Evolutionary conservation across 2,888 invertebrate species (phyloP), one percentile per base, ranked within the genome.

Genomic region (Leucophenga maculata): DNA sequence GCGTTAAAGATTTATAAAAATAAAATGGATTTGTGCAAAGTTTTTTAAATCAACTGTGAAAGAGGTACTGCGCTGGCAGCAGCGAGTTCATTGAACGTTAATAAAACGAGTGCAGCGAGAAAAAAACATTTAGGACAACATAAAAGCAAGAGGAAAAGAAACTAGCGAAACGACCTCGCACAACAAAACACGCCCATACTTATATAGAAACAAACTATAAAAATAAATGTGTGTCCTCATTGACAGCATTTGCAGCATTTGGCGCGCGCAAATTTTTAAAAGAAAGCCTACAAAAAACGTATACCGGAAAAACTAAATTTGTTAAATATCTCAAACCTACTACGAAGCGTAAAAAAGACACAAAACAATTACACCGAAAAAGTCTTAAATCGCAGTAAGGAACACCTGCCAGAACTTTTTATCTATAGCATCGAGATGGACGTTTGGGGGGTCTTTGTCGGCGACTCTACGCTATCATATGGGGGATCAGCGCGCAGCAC

Each of bases 391-490:
- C 69, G 13, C 26, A 65, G 11, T 39, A 26, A 18, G 9, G 13
- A 55, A 55, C 55, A 55, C 55, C 55, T 55, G 26, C 22, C 13
- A 52, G 3, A n/a, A 52, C 16, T 20, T 55, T 55, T 55, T 13
- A 13, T 18, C 52, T 14, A 18, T 18, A n/a, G 8, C 32, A 59
- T 32, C 8, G n/a, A 50, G 18, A 64, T 64, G 62, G 62, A 64
- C 20, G 62, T 91, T 68, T 88, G 87, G 78, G 87, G 87, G 54
- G 87, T 90, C 72, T 91, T 90, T 84, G 87, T 90, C 77, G 90
- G 91, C 54, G 91, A 91, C 77, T 88, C 90, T 50, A 85, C 83
- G 54, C 75, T 91, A 78, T 87, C 90, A 16, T 91, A 90, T 80
- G 86, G 90, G 22, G 90, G 90, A 22, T 88, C 89, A 39, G 86